Percentiles rank a stretch among this genome's conserved stretches.
These are phyloP conservation scores for Sylvia borin DNA, from an alignment of 2,797 vertebrate species.

Conservation along the genomic window DNA sequence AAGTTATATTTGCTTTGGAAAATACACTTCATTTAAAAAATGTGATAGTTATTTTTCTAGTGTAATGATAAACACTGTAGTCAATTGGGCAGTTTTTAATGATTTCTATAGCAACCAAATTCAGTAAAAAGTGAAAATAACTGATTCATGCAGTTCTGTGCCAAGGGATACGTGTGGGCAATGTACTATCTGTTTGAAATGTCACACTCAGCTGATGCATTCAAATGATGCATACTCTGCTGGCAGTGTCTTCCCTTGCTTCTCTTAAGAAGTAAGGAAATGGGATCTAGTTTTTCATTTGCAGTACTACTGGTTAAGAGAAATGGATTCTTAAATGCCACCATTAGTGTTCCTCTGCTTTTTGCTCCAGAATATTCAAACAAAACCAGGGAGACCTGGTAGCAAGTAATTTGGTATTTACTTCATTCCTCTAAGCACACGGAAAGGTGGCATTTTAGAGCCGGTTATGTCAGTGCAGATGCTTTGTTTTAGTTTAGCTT, in stretches of 20 bases:
- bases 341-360: neutral
- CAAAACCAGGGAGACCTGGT: neutral
- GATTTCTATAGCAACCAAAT: neutral
- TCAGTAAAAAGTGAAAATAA: conserved; percentile 41
- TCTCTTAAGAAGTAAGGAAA: neutral
- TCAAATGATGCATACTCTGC: neutral
- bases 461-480: neutral
- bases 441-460: neutral
- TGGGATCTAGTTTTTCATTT: neutral
- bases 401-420: neutral
- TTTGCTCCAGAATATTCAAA: neutral
- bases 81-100: neutral
- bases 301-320: neutral
- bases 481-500: neutral
- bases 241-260: neutral
- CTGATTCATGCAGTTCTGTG: neutral
- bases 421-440: neutral
- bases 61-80: neutral
- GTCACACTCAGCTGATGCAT: neutral
- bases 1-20: neutral
- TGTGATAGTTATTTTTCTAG: neutral
- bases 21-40: neutral
- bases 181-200: neutral
- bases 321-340: neutral
- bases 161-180: neutral